These are phyloP conservation scores for Agrotis puta DNA, from an alignment of 2,888 invertebrate species.

Conservation along the genomic window DNA sequence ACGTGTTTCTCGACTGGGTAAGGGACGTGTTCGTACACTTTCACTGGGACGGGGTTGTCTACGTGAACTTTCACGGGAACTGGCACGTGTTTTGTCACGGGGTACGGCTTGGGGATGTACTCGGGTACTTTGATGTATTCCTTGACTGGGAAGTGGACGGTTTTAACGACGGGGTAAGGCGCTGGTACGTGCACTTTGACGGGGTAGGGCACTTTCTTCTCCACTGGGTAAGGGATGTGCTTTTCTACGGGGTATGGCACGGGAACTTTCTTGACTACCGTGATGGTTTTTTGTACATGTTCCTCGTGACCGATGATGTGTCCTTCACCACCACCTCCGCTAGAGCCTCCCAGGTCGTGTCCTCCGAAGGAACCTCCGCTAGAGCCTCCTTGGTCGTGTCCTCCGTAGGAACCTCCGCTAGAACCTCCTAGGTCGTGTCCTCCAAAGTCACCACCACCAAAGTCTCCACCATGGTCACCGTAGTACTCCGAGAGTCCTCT, in stretches of 20 bases:
- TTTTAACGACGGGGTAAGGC: constrained; percentile 93
- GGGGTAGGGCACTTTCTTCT: constrained; percentile 92
- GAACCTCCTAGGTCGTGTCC: constrained; percentile 67
- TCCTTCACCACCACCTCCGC: constrained; percentile 66
- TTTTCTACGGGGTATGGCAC: constrained; percentile 94
- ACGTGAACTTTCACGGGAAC: constrained; percentile 93
- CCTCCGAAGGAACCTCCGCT: constrained; percentile 68
- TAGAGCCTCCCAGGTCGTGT: constrained; percentile 66
- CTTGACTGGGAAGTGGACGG: constrained; percentile 92
- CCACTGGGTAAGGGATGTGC: constrained; percentile 92
- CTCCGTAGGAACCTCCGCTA: constrained; percentile 67
- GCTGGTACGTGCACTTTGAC: constrained; percentile 93
- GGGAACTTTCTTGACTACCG: constrained; percentile 93
- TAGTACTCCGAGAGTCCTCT: constrained; percentile 89
- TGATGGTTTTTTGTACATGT: constrained; percentile 92
- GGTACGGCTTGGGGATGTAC: constrained; percentile 93
- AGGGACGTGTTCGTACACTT: constrained; percentile 91
- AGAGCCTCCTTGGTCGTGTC: constrained; percentile 67
- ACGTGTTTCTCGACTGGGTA: constrained; percentile 94
- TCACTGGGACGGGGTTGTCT: constrained; percentile 93
- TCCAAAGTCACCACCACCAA: constrained; percentile 73
- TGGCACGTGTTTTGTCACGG: constrained; percentile 92
- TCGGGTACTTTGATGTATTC: constrained; percentile 93
- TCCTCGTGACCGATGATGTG: constrained; percentile 77
- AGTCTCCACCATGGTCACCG: constrained; percentile 82